Evolutionary conservation across 2,113 vertebrate species (phyloP).

Genomic region (Eira barbara): DNA sequence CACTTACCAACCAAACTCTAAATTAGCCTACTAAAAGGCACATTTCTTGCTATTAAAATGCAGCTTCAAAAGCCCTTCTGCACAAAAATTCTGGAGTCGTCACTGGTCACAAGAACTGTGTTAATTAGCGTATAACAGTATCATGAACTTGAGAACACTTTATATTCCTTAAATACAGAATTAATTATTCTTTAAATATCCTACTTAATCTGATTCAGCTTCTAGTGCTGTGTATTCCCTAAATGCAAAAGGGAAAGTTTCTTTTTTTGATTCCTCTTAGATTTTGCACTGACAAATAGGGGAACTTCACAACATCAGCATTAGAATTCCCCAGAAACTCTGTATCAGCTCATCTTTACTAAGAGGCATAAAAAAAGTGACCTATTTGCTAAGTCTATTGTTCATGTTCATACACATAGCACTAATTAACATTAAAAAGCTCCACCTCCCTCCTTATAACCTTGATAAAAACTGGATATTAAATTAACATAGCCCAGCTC

Average conservation of each 20-base stretch:
- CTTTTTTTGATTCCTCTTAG: constrained; percentile 34
- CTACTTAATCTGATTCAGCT: constrained; percentile 36
- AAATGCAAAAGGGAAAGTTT: constrained; percentile 21
- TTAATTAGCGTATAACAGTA: constrained; percentile 58
- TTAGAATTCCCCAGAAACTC: constrained; percentile 41
- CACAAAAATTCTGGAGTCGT: constrained; percentile 21
- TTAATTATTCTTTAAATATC: constrained; percentile 63
- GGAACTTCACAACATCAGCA: constrained; percentile 26
- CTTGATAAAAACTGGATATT: constrained; percentile 31
- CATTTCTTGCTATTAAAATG: constrained; percentile 14
- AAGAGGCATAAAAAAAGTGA: constrained; percentile 41
- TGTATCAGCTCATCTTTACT: background rate
- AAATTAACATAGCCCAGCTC: background rate
- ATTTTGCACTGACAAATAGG: constrained; percentile 36
- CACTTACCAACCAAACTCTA: background rate
- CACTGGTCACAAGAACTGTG: constrained; percentile 37
- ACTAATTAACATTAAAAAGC: constrained; percentile 51
- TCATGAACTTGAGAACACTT: constrained; percentile 50
- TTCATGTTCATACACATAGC: constrained; percentile 19
- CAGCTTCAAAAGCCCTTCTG: constrained; percentile 18
- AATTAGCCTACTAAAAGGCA: background rate
- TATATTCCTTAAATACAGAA: constrained; percentile 49
- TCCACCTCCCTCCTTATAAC: background rate
- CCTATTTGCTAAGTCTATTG: constrained; percentile 55
- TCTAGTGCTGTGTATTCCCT: constrained; percentile 40